Conservation (phyloP, 2,888 invertebrate species). For the Ophion ellenae region DNA sequence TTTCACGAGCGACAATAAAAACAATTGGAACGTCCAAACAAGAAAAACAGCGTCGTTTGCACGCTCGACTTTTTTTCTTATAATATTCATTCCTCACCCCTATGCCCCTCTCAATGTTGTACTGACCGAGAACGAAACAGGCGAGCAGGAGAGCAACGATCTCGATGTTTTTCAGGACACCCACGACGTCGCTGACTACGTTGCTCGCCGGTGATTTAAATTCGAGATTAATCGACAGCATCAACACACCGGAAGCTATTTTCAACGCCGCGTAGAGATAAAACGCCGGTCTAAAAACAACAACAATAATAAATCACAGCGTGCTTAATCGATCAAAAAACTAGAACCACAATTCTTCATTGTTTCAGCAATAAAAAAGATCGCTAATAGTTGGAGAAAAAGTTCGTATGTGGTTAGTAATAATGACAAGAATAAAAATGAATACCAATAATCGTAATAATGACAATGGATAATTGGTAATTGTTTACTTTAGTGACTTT, state of each 20-base stretch:
- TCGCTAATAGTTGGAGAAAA: too few species aligned
- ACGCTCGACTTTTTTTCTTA: background rate
- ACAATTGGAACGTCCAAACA: background rate
- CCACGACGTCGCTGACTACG: conserved; percentile 88
- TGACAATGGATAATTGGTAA: too few species aligned
- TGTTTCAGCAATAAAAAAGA: too few species aligned
- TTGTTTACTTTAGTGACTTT: too few species aligned
- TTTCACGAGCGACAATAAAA: background rate
- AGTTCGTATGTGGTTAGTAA: too few species aligned
- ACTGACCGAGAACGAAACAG: conserved; percentile 89
- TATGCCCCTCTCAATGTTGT: background rate
- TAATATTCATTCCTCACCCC: background rate
- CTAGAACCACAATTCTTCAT: background rate
- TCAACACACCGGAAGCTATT: conserved; percentile 87
- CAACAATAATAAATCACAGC: background rate
- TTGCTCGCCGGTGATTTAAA: conserved; percentile 91
- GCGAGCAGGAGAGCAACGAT: conserved; percentile 89
- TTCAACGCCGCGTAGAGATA: conserved; percentile 90
- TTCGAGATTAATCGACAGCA: conserved; percentile 90
- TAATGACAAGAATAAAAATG: background rate
- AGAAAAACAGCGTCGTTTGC: background rate
- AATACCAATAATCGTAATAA: background rate
- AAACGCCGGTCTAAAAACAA: conserved; percentile 88
- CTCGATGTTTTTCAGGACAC: conserved; percentile 89
- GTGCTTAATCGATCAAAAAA: background rate